Evolutionary conservation across 2,888 invertebrate genomes (phyloP), one percentile per base, ranked within the genome.

Genomic region (Acrocyrtus sp.): DNA sequence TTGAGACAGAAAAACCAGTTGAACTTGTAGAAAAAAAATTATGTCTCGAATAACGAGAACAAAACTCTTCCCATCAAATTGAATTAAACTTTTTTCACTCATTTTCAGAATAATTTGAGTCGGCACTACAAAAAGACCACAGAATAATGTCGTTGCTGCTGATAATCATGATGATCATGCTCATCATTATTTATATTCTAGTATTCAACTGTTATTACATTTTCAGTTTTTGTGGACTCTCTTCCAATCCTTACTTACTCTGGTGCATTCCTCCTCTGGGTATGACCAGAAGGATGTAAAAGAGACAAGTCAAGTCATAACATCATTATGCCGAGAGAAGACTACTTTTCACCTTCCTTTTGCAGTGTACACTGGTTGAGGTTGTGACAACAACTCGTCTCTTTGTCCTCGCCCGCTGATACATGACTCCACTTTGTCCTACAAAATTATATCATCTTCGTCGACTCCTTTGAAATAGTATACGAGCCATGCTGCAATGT

Each of bases 181-280:
- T 65, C 56, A 34, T 56, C 47, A 47, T 65, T 65, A 45, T 65
- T 65, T 65, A 65, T 65, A 29, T 34, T 34, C 34, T 34, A 12
- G 34, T 34, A 34, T 5, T 34, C 34, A 34, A 34, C 34, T 34
- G 34, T 34, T 34, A 34, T 34, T 34, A 34, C 34, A 34, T 34
- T 34, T 34, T 34, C 34, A 34, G 34, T 34, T 34, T 34, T 34
- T 12, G 12, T 34, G 12, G 6, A 34, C 12, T 34, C 12, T 34
- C 34, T 34, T 34, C 34, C 5, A 34, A 12, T n/a, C n/a, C n/a
- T n/a, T n/a, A n/a, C n/a, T n/a, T n/a, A n/a, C n/a, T n/a, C n/a
- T n/a, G n/a, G n/a, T n/a, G n/a, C n/a, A n/a, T n/a, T n/a, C n/a
- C n/a, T n/a, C n/a, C n/a, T n/a, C n/a, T n/a, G n/a, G n/a, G n/a